phyloP scores from a whole-genome alignment of 1,140 invertebrate genomes.

The Conus betulinus region DNA sequence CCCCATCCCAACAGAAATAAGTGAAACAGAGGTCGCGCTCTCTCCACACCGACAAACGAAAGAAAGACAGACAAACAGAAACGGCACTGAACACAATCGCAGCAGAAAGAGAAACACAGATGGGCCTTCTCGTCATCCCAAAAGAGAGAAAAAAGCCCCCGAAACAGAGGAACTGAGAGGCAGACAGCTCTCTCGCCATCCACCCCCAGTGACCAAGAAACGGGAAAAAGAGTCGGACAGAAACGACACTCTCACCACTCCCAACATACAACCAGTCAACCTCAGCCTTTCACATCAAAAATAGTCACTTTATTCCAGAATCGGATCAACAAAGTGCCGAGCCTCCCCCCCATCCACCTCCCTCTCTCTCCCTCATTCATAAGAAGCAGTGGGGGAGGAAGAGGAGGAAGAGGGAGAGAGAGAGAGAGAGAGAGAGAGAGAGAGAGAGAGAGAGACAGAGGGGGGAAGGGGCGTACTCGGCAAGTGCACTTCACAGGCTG shows the following conservation, averaged over 20 bases:
- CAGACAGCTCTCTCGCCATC: too few species aligned
- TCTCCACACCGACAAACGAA: neutral
- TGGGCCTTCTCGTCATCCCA: too few species aligned
- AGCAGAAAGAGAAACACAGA: neutral
- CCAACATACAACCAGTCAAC: neutral
- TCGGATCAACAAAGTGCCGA: slow-evolving; percentile 16
- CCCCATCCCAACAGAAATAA: neutral
- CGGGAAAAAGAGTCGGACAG: too few species aligned
- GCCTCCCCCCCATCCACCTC: neutral
- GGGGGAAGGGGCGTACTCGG: neutral
- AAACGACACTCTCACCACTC: too few species aligned
- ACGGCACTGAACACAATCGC: neutral
- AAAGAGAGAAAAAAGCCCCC: too few species aligned
- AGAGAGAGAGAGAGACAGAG: neutral
- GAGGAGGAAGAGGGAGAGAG: neutral
- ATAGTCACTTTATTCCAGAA: slow-evolving; percentile 33
- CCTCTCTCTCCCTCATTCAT: neutral
- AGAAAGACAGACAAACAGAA: neutral
- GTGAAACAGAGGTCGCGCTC: neutral
- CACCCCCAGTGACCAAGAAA: too few species aligned
- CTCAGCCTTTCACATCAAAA: slow-evolving; percentile 12
- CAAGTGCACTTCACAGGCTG: slow-evolving; percentile 16
- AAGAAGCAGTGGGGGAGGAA: neutral
- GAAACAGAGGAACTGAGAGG: too few species aligned
- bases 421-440: neutral